Base-by-base conservation (phyloP, 2,797 vertebrate genomes). In the Falco naumanni region DNA sequence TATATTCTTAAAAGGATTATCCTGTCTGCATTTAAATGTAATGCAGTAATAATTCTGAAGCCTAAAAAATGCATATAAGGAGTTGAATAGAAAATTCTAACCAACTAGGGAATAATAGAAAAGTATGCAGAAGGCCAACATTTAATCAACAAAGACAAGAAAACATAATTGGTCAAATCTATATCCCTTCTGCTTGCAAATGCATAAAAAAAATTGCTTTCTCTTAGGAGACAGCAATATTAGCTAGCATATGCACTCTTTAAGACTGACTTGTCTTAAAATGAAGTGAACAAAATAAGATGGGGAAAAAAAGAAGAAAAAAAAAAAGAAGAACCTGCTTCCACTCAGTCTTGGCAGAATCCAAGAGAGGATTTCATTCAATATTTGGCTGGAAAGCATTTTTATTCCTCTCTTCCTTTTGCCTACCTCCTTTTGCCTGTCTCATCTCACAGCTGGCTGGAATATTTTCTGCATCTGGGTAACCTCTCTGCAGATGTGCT, bases 1-100 rank as follows among this genome's bases (percentile, higher is more conserved):
- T 81, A 68, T 56, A 43, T 41, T 34, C 47, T 91, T 41, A 91
- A 91, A 95, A 84, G 61, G 39, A 93, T 93, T 91, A 86, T 71
- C 47, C 54, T 78, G 16, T 69, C 74, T 84, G 26, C 39, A 70
- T 92, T 93, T 92, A 66, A 90, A 82, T 86, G 87, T 93, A 90
- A 87, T 93, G 64, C 13, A 87, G 25, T 88, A 88, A 88, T 93
- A 92, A 90, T 79, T 84, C 66, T 39, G 47, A 89, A 71, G 37
- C 39, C 69, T 89, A 65, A 85, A 94, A 93, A 90, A 83, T 84
- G 57, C 51, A 51, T 93, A 48, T 50, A 66, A 59, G n/a, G 34
- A 79, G 20, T 48, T 84, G 59, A 92, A 88, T 37, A 82, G 39
- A 94, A 92, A 95, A 84, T 69, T 78, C 41, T 81, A 59, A 92